These are phyloP conservation scores for Aspidoscelis tigris DNA, from an alignment of 2,113 vertebrate species.

Conservation along the genomic window DNA sequence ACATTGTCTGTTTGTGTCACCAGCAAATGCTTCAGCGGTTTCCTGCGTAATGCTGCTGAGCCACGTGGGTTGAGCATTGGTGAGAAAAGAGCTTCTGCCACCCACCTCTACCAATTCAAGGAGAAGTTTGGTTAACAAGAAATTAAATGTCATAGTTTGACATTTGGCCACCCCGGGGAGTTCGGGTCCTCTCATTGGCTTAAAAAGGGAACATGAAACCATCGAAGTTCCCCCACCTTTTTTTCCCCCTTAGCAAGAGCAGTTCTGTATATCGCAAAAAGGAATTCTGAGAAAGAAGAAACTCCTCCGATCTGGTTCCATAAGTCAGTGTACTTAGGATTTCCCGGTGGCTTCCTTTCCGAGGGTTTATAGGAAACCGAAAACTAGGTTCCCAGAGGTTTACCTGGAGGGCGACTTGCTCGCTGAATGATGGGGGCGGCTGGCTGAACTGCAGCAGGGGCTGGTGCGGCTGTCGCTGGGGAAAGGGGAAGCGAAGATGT, in stretches of 20 bases:
- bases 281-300: background rate
- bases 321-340: background rate
- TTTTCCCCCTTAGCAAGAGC: background rate
- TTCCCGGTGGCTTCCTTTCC: background rate
- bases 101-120: slow-evolving; percentile 14
- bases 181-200: slow-evolving; percentile 20
- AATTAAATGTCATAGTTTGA: slow-evolving; percentile 33
- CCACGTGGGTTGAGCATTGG: slow-evolving; percentile 21
- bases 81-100: slow-evolving; percentile 33
- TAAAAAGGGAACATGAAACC: slow-evolving; percentile 37
- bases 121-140: slow-evolving; percentile 20
- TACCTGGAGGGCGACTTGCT: slow-evolving; percentile 93
- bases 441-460: slow-evolving; percentile 79
- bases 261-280: slow-evolving; percentile 3
- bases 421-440: slow-evolving; percentile 94
- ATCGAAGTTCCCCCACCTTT: background rate
- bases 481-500: slow-evolving; percentile 49
- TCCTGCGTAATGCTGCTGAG: slow-evolving; percentile 1
- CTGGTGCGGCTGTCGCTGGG: slow-evolving; percentile 73
- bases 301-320: background rate
- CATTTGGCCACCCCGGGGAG: slow-evolving; percentile 15
- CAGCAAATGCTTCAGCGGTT: slow-evolving; percentile 12
- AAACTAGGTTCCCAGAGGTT: background rate
- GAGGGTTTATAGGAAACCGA: background rate
- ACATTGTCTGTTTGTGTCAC: background rate